A percentile compares a stretch with the other conserved stretches of the same genome.
Conservation (phyloP, 2,113 vertebrate species). For the Malaclemys terrapin region DNA sequence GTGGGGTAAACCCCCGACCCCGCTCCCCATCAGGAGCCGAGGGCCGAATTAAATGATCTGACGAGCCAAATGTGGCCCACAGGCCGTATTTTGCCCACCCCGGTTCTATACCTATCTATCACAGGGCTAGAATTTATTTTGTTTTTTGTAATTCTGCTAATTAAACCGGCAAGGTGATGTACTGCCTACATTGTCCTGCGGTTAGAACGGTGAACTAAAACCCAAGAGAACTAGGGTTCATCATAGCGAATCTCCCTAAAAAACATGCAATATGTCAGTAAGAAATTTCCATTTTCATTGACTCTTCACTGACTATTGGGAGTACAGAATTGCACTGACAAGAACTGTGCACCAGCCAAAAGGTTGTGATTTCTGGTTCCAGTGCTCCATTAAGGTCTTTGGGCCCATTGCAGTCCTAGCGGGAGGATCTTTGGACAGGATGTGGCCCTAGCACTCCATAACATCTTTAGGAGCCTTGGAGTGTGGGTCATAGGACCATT, state of each 20-base stretch:
- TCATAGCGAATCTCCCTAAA: background rate
- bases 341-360: background rate
- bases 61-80: no score
- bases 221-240: background rate
- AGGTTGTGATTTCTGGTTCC: background rate
- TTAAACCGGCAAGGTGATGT: background rate
- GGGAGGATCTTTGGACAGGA: background rate
- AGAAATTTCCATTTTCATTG: background rate
- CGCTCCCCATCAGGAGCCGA: no score
- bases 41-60: no score
- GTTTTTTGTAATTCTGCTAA: background rate
- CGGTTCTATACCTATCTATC: background rate
- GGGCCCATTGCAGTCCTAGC: background rate
- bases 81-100: no score
- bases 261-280: rapidly evolving
- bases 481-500: constrained; percentile 27
- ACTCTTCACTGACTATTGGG: background rate
- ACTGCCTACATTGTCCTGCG: rapidly evolving
- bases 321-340: background rate
- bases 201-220: background rate
- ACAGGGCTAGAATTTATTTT: background rate
- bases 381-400: background rate
- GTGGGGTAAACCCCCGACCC: no score
- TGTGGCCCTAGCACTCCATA: background rate
- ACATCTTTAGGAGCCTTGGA: constrained; percentile 11